A percentile compares a stretch with the other conserved stretches of the same genome.
These are phyloP conservation scores for Tachuris rubrigastra DNA, from an alignment of 2,113 vertebrate species.

Conservation along the genomic window DNA sequence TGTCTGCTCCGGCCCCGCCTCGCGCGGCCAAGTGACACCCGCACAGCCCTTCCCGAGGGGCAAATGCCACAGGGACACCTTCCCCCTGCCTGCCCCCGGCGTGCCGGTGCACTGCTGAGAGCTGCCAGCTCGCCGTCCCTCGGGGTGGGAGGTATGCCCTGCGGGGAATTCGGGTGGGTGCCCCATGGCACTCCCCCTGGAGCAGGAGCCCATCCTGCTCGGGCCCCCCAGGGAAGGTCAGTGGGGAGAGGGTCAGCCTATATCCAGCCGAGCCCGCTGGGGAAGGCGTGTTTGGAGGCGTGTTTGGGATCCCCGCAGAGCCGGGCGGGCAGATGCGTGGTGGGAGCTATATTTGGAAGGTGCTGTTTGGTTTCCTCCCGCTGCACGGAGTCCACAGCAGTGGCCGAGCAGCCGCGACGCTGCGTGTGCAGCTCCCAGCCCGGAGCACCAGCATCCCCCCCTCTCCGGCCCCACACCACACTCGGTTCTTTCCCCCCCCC, in stretches of 20 bases:
- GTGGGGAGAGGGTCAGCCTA: background rate
- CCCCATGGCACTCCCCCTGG: rapidly evolving
- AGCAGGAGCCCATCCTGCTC: background rate
- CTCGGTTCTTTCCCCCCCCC: background rate
- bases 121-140: background rate
- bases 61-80: background rate
- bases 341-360: conserved; percentile 25
- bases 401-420: background rate
- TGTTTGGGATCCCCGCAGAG: background rate
- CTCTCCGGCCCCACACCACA: background rate
- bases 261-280: rapidly evolving
- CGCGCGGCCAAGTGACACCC: background rate
- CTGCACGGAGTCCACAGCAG: background rate
- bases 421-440: background rate
- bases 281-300: background rate
- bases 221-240: rapidly evolving
- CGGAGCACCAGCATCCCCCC: background rate
- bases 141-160: background rate
- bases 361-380: background rate
- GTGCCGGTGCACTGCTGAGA: rapidly evolving
- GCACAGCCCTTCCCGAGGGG: rapidly evolving
- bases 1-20: background rate
- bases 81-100: rapidly evolving
- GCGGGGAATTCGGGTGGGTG: background rate
- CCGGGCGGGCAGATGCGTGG: background rate